Percentiles rank a stretch among this genome's conserved stretches.
Evolutionary conservation across 1,140 invertebrate genomes (phyloP).

Genomic region (Penaeus chinensis): DNA sequence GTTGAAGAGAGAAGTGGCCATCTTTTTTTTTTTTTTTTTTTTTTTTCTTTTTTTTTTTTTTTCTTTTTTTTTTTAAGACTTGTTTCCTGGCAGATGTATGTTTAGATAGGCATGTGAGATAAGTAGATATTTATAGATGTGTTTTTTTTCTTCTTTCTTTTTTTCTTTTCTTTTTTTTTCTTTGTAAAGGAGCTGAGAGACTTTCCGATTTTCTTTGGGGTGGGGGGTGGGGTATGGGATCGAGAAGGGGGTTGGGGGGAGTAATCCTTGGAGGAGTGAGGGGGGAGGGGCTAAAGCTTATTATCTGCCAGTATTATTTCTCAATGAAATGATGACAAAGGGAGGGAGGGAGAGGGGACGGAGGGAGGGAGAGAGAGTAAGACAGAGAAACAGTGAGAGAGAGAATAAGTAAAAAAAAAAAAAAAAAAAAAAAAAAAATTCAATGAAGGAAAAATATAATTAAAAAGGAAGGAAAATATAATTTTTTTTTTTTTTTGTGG

Average conservation of each 20-base stretch:
- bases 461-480: no score
- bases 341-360: constrained; percentile 19
- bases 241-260: no score
- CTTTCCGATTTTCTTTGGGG: no score
- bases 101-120: neutral
- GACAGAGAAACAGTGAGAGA: constrained; percentile 15
- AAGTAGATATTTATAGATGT: neutral
- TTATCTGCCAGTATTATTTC: no score
- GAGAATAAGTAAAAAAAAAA: no score
- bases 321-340: neutral
- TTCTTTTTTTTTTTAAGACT: neutral
- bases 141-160: no score
- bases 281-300: neutral
- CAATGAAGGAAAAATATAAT: no score
- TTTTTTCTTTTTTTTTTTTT: neutral
- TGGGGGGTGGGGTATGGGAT: no score
- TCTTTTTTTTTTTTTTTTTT: neutral
- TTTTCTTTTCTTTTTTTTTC: no score
- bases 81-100: neutral
- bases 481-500: no score
- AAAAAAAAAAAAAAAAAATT: no score
- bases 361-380: constrained; percentile 7
- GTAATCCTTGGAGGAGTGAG: neutral
- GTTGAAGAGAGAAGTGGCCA: neutral
- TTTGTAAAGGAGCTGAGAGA: no score